Evolutionary conservation across 1,140 invertebrate genomes (phyloP).

Genomic region (Sarcophaga peregrina): DNA sequence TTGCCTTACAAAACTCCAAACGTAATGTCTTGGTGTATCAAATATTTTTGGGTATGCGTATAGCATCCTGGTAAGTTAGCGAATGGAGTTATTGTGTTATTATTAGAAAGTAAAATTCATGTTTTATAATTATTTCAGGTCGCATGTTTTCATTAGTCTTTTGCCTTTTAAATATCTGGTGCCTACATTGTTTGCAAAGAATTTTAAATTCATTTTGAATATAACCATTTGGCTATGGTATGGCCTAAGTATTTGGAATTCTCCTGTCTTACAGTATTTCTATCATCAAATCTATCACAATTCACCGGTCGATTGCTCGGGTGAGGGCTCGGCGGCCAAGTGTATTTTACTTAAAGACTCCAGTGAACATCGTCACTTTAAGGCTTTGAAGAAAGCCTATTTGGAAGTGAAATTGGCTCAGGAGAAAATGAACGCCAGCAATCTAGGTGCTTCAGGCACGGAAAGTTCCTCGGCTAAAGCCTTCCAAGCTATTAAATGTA

Average conservation of each 20-base stretch:
- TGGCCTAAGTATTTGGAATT: constrained; percentile 64
- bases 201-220: constrained; percentile 62
- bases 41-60: constrained; percentile 58
- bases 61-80: constrained; percentile 54
- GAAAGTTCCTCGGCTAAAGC: constrained; percentile 59
- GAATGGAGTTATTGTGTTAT: background rate
- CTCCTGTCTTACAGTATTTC: constrained; percentile 63
- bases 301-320: constrained; percentile 59
- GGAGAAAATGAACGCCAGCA: constrained; percentile 53
- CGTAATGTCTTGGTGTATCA: constrained; percentile 59
- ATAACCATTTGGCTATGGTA: constrained; percentile 64
- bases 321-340: constrained; percentile 63
- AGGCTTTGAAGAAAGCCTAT: constrained; percentile 61
- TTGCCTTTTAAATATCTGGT: constrained; percentile 64
- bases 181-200: constrained; percentile 63
- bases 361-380: constrained; percentile 61
- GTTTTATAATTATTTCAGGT: constrained; percentile 46
- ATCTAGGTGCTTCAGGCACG: constrained; percentile 52
- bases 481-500: constrained; percentile 65
- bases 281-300: constrained; percentile 66
- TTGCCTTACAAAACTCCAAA: constrained; percentile 58
- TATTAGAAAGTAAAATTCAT: constrained; percentile 1
- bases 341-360: constrained; percentile 63
- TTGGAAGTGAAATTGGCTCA: constrained; percentile 62
- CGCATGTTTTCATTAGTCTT: constrained; percentile 60